Evolutionary conservation across 2,113 vertebrate species (phyloP), one percentile per base, ranked within the genome.

Genomic region (Camelus bactrianus): DNA sequence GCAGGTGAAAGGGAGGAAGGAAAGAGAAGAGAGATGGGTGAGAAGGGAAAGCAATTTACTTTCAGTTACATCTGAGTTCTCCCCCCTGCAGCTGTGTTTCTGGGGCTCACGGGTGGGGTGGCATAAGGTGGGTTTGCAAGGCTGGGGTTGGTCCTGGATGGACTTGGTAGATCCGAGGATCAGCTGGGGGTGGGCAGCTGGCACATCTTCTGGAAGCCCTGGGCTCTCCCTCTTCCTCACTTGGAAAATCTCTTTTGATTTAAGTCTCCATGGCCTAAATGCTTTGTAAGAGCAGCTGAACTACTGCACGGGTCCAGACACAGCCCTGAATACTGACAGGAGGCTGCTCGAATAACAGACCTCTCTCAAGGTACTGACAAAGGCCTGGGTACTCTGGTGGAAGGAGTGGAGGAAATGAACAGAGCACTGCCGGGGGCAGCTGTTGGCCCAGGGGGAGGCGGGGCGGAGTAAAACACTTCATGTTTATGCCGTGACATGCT

Each of bases 301-400:
- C 50, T 69, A 8, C 30, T 69, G 38, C 22, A 30, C 3, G 30
- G 10, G 81, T 77, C 82, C 50, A 28, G 15, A 28, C 70, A n/a
- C 32, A 42, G 38, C 2, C 35, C 35, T 24, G 28, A 50, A 6
- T 6, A 20, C 13, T 20, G 32, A 38, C 13, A 2, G 0, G 42
- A 30, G 30, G 62, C 42, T 87, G 64, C 52, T 50, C 5, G 50
- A 10, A 24, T 11, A 8, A 80, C n/a, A 11, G 54, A 79, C 14
- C 1, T 20, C 8, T 30, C 11, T 64, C 32, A 30, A 35, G 73
- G 17, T 70, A 1, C 0, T n/a, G 73, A 48, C 16, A 22, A 30
- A 48, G 38, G 24, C 28, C 17, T 17, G 69, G 52, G 32, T 30
- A 24, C 52, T 24, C 38, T 19, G 62, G 4, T 35, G 82, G 64